Evolutionary conservation across 2,113 vertebrate species (phyloP).

Genomic region (Ovibos moschatus): DNA sequence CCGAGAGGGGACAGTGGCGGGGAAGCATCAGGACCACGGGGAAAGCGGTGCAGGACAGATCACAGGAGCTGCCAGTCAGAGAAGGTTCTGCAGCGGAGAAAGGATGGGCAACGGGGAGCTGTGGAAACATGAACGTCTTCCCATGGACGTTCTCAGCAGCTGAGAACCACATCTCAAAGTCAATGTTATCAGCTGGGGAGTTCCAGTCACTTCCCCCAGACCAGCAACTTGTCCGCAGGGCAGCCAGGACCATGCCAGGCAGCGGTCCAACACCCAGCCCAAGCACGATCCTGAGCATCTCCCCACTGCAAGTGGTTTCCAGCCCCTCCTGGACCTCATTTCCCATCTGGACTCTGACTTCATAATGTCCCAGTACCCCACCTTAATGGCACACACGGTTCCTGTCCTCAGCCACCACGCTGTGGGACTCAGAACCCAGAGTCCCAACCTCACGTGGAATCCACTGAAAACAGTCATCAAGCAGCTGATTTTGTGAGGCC

Average conservation of each 20-base stretch:
- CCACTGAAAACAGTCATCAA: rapidly evolving
- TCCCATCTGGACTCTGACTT: neutral
- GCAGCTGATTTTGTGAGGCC: neutral
- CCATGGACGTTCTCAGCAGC: rapidly evolving
- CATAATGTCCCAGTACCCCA: neutral
- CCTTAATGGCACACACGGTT: rapidly evolving
- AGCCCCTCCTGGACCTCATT: neutral
- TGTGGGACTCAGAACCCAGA: neutral
- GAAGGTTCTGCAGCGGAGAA: neutral
- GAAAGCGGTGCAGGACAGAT: neutral
- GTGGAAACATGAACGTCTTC: neutral
- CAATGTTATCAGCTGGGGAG: too few species aligned
- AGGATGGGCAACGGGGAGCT: too few species aligned
- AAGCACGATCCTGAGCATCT: neutral
- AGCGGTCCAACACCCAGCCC: neutral
- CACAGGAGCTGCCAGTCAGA: neutral
- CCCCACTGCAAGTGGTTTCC: neutral
- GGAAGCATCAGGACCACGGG: neutral
- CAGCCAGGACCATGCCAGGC: neutral
- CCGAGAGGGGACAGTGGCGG: rapidly evolving
- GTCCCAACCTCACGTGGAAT: neutral
- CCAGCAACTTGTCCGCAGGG: rapidly evolving
- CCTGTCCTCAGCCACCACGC: neutral
- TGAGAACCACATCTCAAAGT: neutral
- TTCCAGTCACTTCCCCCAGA: neutral